Base-by-base conservation (phyloP, 2,888 invertebrate species). In the Teleogryllus oceanicus region DNA sequence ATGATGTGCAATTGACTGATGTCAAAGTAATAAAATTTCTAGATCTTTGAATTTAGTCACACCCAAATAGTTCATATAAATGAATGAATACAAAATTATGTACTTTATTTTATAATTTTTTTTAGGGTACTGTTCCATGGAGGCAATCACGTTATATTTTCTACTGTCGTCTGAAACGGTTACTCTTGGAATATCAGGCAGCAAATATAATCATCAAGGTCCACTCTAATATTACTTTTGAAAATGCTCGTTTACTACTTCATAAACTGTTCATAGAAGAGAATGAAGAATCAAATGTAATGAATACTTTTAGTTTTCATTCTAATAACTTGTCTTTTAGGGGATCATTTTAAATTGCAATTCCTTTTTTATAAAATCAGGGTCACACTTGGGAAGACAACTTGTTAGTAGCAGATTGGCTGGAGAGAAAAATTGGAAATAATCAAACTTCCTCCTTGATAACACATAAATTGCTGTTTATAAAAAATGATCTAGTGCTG, bases 251-350 rank as follows among this genome's bases (percentile, higher is more conserved):
- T 84, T 94, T 95, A 79, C 97, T 97, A 92, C 89, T 98, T 49
- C 89, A 96, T 76, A 89, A 98, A 80, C 98, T 98, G 98, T 97
- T 97, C 88, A 92, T 96, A 37, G 98, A 98, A 88, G 96, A 97
- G 84, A 92, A 92, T 83, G 97, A 97, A 74, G 90, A 94, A 13
- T 90, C 94, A 20, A 94, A 94, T 87, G 93, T 93, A 86, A 86
- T 37, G 16, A 62, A 62, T 62, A n/a, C 62, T 62, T 13, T 62
- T 5, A 62, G 62, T 62, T 62, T 62, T 62, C 10, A 62, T 62
- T 62, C 62, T 62, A 5, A 62, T 18, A 18, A 62, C 13, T 62
- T 62, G n/a, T 11, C 5, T n/a, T 62, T 16, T 21, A 21, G 11
- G 4, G 62, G n/a, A 62, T 37, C 5, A 37, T 37, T 37, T 37